Base-by-base conservation (phyloP, 2,113 vertebrate species). In the Nothocercus nigrocapillus region DNA sequence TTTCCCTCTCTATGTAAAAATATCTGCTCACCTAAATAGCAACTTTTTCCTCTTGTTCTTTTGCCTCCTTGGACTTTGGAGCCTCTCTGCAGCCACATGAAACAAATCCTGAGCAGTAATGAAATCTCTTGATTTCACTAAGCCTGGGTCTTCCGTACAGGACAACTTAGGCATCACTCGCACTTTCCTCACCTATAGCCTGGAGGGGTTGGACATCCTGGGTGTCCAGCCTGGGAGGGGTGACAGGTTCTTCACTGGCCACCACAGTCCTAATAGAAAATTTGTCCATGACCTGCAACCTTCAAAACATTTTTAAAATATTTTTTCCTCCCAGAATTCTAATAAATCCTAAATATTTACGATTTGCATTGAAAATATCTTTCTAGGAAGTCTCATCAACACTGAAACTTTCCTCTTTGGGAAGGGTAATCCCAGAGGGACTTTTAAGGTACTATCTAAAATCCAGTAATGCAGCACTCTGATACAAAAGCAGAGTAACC, bases 1-100 rank as follows among this genome's bases (percentile, higher is more conserved):
- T 93, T 93, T 90, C 73, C 68, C 47, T 88, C 5, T 2, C 67
- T 13, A 51, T 53, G 74, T 92, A 90, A 94, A 96, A 95, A 96
- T 90, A 95, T 3, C 91, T 72, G 32, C 69, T 90, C 91, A 86
- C 69, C 76, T 78, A 47, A 90, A 93, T 92, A 68, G 38, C 61
- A 86, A 61, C 34, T 82, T 93, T 82, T 78, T 1, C 73, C 51
- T 51, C 88, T 86, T 56, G 34, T n/a, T 86, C 62, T 70, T 78
- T 80, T 47, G 28, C 11, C 40, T 22, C 5, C 2, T 51, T 75
- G 69, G 42, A 42, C 45, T 56, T 67, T 28, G 22, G 42, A 78
- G 12, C 64, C 15, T 77, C 49, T 74, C 72, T 45, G 2, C 3
- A 81, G 47, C 25, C 21, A 11, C 8, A 5, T 9, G 44, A 70